Percentiles rank a stretch among this genome's conserved stretches.
phyloP scores from a whole-genome alignment of 2,797 vertebrate species.

The Rhabdomys pumilio region DNA sequence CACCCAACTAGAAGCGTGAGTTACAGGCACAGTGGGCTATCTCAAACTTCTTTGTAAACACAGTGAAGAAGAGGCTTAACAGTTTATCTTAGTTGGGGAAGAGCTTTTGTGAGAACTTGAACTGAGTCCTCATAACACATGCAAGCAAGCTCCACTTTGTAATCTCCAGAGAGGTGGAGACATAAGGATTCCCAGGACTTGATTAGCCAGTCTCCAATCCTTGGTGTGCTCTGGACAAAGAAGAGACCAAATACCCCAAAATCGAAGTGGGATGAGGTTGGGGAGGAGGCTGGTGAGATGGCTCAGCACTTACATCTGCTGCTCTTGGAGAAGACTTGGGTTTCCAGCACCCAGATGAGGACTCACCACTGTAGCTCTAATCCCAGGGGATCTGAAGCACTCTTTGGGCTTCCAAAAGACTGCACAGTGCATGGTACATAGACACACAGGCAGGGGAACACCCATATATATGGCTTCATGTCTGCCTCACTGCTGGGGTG shows the following conservation, averaged over 20 bases:
- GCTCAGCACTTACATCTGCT: neutral
- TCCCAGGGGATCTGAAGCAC: too few relatives aligned
- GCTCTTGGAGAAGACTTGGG: neutral
- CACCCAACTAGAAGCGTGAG: constrained; percentile 94
- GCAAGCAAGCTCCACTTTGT: neutral
- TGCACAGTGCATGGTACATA: too few relatives aligned
- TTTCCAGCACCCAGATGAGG: neutral
- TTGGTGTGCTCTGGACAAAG: neutral
- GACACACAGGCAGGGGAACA: neutral
- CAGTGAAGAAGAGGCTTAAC: constrained; percentile 83
- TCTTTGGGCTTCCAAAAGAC: neutral
- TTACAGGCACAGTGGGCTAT: constrained; percentile 96
- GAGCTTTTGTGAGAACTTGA: neutral
- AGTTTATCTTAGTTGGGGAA: constrained; percentile 85
- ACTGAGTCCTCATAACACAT: neutral
- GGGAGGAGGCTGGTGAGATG: too few relatives aligned
- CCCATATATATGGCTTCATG: neutral
- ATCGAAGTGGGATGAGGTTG: neutral
- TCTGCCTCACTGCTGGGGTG: neutral
- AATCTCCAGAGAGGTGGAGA: neutral
- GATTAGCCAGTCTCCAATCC: neutral
- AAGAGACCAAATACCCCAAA: neutral
- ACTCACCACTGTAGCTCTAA: neutral
- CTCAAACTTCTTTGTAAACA: constrained; percentile 95
- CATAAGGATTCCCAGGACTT: neutral